Base-by-base conservation (phyloP, 2,797 vertebrate species). In the Fistularia commersonii region DNA sequence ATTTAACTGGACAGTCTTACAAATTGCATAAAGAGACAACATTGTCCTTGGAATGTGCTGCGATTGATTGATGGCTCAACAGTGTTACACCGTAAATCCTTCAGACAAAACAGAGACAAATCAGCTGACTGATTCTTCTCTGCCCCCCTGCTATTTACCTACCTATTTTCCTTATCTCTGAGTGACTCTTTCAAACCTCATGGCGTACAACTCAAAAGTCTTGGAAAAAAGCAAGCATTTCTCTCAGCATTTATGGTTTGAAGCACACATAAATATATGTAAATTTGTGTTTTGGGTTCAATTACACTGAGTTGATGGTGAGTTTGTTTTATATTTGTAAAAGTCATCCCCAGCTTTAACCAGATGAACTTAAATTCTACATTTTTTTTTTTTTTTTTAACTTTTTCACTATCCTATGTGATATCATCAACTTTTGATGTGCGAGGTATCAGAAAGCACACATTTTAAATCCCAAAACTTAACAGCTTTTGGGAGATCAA, bases 1-100 rank as follows among this genome's bases (percentile, higher is more conserved):
- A 85, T 91, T 89, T 87, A 86, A 87, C 85, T 81, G 86, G 88
- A 89, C 88, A 89, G 88, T 81, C 81, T 85, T 88, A 88, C 88
- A 91, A 90, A 90, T 87, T 85, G 87, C 83, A 86, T 84, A 81
- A 79, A 88, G 86, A 90, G 87, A 86, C 87, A 87, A 81, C 87
- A 83, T 89, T 88, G 88, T 90, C 87, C 87, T 89, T 88, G 87
- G 88, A 82, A 80, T 83, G 76, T 53, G 66, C 74, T 66, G 69
- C 67, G 51, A 77, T 81, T 90, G 89, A 91, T 89, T 87, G 89
- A 90, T 90, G 82, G 85, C 78, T 82, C 77, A 70, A 86, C 87
- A 87, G 80, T 72, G 84, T 85, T 39, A 80, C 70, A 47, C 86
- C 72, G 86, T 89, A 87, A 88, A 91, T 90, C 88, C 89, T 87